Conservation (phyloP, 1,140 invertebrate species). For the Pseudobourletiella spinata region DNA sequence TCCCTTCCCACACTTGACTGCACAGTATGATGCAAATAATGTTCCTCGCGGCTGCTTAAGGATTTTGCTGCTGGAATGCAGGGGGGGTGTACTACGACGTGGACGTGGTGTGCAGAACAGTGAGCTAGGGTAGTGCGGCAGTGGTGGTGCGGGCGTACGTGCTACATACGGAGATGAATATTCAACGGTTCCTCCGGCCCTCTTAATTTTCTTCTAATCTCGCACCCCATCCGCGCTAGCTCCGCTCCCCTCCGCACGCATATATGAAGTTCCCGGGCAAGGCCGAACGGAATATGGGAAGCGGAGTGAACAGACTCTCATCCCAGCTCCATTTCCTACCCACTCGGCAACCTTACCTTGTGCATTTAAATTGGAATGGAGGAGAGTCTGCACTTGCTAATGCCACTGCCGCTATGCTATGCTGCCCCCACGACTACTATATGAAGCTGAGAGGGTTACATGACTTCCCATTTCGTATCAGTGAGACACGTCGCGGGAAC, state of each 20-base stretch:
- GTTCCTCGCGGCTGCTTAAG: not conserved
- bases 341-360: not conserved
- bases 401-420: not conserved
- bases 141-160: no score
- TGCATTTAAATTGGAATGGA: not conserved
- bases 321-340: not conserved
- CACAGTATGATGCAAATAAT: not conserved
- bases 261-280: no score
- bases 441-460: no score
- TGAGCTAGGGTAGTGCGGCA: no score
- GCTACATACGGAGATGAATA: no score
- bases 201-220: slow-evolving; percentile 7
- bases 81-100: no score
- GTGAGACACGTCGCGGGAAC: no score
- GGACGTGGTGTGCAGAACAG: no score
- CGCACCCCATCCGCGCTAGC: not conserved
- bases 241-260: not conserved
- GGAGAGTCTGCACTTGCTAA: not conserved
- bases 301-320: not conserved
- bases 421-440: not conserved
- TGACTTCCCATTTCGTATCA: no score
- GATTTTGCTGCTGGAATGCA: no score
- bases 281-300: no score
- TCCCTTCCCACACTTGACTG: not conserved
- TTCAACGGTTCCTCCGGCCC: not conserved